Conservation (phyloP, 1,140 invertebrate species). For the Zaprionus ornatus region DNA sequence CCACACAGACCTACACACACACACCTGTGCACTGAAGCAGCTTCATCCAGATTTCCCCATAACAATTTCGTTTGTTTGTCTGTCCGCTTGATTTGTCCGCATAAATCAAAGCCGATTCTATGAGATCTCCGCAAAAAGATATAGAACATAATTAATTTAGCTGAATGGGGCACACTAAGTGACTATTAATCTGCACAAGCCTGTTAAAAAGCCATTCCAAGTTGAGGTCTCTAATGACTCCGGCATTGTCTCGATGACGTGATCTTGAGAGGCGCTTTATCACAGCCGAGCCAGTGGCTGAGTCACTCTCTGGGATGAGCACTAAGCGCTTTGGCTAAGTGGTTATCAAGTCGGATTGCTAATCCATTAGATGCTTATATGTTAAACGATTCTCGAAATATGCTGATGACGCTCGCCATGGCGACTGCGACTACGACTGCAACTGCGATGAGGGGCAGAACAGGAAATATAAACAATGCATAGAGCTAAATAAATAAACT, state of each 20-base stretch:
- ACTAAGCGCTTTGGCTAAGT: slow-evolving; percentile 40
- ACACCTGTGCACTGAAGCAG: too few species aligned
- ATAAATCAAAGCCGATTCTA: slow-evolving; percentile 12
- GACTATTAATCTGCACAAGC: background rate
- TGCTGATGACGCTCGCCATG: slow-evolving; percentile 37
- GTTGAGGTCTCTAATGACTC: background rate
- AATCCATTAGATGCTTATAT: slow-evolving; percentile 55
- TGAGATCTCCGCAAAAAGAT: background rate
- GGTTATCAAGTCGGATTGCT: slow-evolving; percentile 56
- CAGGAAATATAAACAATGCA: slow-evolving; percentile 74
- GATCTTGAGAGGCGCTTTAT: slow-evolving; percentile 44
- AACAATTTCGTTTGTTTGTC: slow-evolving; percentile 36
- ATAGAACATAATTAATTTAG: slow-evolving; percentile 22
- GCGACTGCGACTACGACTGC: slow-evolving; percentile 5
- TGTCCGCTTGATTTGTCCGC: background rate
- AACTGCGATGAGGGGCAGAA: slow-evolving; percentile 33
- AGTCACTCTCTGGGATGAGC: slow-evolving; percentile 26
- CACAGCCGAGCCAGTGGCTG: slow-evolving; percentile 17
- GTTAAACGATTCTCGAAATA: slow-evolving; percentile 49
- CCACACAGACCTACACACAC: too few species aligned
- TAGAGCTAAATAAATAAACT: slow-evolving; percentile 41
- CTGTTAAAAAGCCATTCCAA: background rate
- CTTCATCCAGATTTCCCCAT: background rate
- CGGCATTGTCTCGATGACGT: slow-evolving; percentile 53
- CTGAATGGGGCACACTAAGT: background rate